These are phyloP conservation scores for Sebastes steindachneri DNA, from an alignment of 2,797 vertebrate species.

Conservation along the genomic window DNA sequence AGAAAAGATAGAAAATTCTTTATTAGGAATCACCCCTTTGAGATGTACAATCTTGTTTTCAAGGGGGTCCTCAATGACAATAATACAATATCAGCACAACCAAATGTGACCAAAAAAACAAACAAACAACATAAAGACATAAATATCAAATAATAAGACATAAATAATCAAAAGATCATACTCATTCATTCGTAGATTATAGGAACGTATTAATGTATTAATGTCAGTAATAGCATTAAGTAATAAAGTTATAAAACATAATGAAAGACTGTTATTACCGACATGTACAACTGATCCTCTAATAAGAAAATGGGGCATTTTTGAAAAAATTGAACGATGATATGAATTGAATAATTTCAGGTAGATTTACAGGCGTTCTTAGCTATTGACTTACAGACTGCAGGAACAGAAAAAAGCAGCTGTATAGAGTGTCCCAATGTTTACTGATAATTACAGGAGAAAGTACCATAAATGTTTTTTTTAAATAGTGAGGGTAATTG, in stretches of 20 bases:
- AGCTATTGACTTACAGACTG: neutral
- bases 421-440: too few species aligned
- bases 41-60: too few species aligned
- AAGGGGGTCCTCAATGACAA: too few species aligned
- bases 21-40: too few species aligned
- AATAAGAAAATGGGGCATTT: neutral
- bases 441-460: neutral
- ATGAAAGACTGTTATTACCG: neutral
- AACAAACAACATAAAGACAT: too few species aligned
- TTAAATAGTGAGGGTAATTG: neutral
- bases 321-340: neutral
- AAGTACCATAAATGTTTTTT: neutral
- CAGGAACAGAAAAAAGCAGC: neutral
- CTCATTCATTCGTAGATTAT: too few species aligned
- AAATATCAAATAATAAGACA: too few species aligned
- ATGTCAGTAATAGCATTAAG: neutral
- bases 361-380: neutral
- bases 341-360: neutral
- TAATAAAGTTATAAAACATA: neutral
- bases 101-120: too few species aligned
- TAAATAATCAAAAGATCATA: too few species aligned
- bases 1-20: neutral
- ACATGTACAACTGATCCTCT: neutral
- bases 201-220: neutral
- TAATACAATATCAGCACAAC: accelerated